These are phyloP conservation scores for Brachypteracias leptosomus DNA, from an alignment of 2,113 vertebrate genomes.

Conservation along the genomic window DNA sequence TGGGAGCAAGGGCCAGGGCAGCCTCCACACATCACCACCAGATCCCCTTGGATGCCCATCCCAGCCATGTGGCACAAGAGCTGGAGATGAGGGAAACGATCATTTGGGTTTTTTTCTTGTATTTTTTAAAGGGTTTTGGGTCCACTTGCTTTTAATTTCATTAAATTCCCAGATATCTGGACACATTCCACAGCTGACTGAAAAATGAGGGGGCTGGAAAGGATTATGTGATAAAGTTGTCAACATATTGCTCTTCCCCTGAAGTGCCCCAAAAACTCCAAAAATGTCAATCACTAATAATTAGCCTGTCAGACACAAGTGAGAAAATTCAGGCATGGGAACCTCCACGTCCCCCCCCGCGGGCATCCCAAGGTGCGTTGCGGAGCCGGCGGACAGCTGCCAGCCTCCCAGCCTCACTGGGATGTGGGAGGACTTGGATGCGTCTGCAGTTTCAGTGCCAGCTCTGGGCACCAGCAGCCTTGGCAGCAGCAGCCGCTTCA, in stretches of 20 bases:
- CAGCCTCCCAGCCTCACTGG: background rate
- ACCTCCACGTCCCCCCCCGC: accelerated
- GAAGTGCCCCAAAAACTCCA: constrained; percentile 31
- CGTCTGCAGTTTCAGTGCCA: background rate
- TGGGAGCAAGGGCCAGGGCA: background rate
- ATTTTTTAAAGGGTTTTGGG: background rate
- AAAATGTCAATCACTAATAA: constrained; percentile 51
- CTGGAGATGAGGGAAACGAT: background rate
- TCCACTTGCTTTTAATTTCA: constrained; percentile 16
- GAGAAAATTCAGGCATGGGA: background rate
- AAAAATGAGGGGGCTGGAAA: constrained; percentile 58
- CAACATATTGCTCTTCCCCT: constrained; percentile 42
- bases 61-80: accelerated
- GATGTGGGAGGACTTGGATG: constrained; percentile 1
- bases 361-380: accelerated
- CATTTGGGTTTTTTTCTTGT: background rate
- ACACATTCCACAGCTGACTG: constrained; percentile 14
- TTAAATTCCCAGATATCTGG: constrained; percentile 58
- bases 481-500: background rate
- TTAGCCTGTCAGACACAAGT: background rate
- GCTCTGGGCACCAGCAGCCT: background rate
- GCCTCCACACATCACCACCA: background rate
- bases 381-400: background rate
- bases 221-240: constrained; percentile 63
- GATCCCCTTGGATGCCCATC: background rate